Base-by-base conservation (phyloP, 2,113 vertebrate genomes). In the Tiliqua scincoides region DNA sequence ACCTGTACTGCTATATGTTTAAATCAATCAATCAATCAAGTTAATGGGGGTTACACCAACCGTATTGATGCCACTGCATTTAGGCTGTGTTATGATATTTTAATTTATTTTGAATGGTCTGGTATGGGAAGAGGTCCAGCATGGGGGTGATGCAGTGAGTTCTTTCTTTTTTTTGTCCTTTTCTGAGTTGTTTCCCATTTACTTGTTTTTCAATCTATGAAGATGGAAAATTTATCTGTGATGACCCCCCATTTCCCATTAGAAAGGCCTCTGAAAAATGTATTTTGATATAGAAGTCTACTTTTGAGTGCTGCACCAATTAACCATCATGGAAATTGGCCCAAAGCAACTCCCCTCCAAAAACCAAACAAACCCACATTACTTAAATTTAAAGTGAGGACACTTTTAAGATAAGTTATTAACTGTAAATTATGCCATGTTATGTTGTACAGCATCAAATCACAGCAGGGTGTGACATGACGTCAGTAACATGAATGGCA, bases 361-460 rank as follows among this genome's bases (percentile, higher is more conserved):
- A n/a, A n/a, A n/a, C n/a, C n/a, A n/a, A 27, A 37, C 85, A 54
- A 84, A 37, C 7, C 15, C 89, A 93, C 93, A 90, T 80, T 89
- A 89, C 79, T 37, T 93, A 91, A 92, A 92, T 93, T 91, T 92
- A 92, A 95, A 92, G 85, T 90, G 88, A 87, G 87, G 89, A 82
- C 30, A 70, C 65, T 82, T 43, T n/a, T n/a, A n/a, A n/a, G n/a
- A n/a, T 54, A 70, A 92, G 87, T 79, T 88, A 90, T 92, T 91
- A 95, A 92, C 88, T 90, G 57, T 81, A 89, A 85, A 83, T 95
- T 93, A 21, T 95, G 87, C 93, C 91, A 90, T 90, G 67, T 89
- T 91, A 73, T 84, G 90, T 91, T 92, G 91, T 91, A 93, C 90
- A 89, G 88, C 94, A 65, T 93, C 92, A 95, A 96, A 94, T 94